A percentile compares a stretch with the other conserved stretches of the same genome.
Conservation (phyloP, 2,113 vertebrate genomes). For the Anseranas semipalmata region DNA sequence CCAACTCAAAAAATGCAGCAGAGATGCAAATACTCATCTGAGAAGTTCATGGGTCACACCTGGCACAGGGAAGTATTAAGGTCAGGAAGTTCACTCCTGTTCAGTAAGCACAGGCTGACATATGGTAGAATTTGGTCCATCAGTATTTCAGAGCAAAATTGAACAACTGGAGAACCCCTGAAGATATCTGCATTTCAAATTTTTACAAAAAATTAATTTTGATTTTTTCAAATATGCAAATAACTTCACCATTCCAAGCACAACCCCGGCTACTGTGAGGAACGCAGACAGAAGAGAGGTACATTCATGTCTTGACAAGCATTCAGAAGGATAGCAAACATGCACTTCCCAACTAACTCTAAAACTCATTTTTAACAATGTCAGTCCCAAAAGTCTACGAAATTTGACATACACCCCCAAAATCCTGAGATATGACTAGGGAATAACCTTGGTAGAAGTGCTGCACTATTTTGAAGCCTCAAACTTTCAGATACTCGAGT, state of each 20-base stretch:
- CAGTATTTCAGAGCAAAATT: background rate
- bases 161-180: background rate
- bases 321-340: background rate
- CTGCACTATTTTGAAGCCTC: background rate
- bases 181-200: background rate
- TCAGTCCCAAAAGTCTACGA: rapidly evolving
- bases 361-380: background rate
- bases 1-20: background rate
- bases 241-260: background rate
- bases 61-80: background rate
- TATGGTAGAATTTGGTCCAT: background rate
- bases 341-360: background rate
- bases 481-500: background rate
- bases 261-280: background rate
- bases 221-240: background rate
- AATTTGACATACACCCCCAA: background rate
- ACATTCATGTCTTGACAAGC: background rate
- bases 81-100: background rate
- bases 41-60: background rate
- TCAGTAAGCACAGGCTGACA: background rate
- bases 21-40: background rate
- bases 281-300: background rate
- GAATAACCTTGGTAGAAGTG: background rate
- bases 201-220: background rate
- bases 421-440: background rate